Evolutionary conservation across 35 echinoderm and acorn worm species (phyloP), one percentile per base, ranked within the genome.

Genomic region (Hemicentrotus pulcherrimus): DNA sequence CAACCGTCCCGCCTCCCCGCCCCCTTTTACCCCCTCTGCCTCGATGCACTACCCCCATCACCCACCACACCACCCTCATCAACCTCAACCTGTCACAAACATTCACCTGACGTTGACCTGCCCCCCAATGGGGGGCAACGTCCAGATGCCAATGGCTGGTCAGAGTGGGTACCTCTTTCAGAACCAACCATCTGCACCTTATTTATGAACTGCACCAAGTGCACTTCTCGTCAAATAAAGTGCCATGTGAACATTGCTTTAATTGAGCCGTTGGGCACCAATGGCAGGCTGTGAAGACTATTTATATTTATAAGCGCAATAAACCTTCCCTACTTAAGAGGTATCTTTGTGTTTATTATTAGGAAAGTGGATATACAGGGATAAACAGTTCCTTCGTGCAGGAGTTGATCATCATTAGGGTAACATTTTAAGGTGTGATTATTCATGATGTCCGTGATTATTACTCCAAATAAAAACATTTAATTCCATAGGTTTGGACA

Each of bases 1-100:
- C 4, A 4, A 90, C 0, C 88, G 32, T 41, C 88, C 88, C 12
- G 3, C 88, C 5, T 45, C 88, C 33, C 88, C 88, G 2, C 88
- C 88, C 19, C 46, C 88, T 28, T 90, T 90, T 24, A 90, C 46
- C 32, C 32, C 32, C 19, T 33, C 46, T 35, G 88, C 88, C 12
- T 47, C 88, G 0, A 90, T 90, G 11, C 88, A 90, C 12, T 90
- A 90, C 88, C 46, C 88, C 88, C 88, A 90, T 5, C 88, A 90
- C 18, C 32, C n/a, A 7, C 86, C 31, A 0, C 88, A 33, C 12
- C 88, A 33, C 32, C 88, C 46, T 0, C 88, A 90, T 10, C 88
- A 90, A 24, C 88, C 88, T n/a, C 88, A 90, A 47, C 88, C 88
- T n/a, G 88, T 90, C 15, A 90, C 88, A 90, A 90, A 90, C 88